Evolutionary conservation across 2,113 vertebrate genomes (phyloP), one percentile per base, ranked within the genome.

Genomic region (Stigmatopora argus): DNA sequence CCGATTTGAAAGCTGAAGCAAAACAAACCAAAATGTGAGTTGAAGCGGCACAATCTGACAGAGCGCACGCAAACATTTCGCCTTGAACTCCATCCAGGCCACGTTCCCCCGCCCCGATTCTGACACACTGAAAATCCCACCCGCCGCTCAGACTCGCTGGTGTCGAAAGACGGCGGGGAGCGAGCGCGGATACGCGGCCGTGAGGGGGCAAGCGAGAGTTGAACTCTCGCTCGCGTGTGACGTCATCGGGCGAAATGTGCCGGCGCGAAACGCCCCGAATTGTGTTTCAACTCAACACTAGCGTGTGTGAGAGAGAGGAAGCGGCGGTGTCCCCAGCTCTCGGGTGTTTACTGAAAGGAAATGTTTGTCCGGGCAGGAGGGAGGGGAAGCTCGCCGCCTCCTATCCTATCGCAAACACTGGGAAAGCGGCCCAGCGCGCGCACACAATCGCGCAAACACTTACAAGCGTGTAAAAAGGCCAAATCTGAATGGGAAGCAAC

Each of bases 331-430:
- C 80, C 78, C 82, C 73, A 75, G 77, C 65, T 83, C 78, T 78
- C 67, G 78, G 65, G 64, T 88, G 87, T 88, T 87, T 88, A 86
- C 88, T 81, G 80, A 74, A 83, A 89, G 89, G 89, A 92, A 89
- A 90, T 89, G 86, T 90, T 90, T 91, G 89, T 90, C 87, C 86
- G 83, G 78, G 81, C 72, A 79, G 85, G 83, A 82, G 83, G 85
- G 81, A 92, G 88, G 53, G 85, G 87, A 90, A 87, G 83, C 73
- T 70, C 65, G 67, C 67, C 78, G 26, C 26, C 26, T 31, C 26
- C 26, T 31, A 31, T 79, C 59, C 19, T 72, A 78, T 74, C 71
- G 70, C 86, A 83, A 75, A 81, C 79, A 77, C 78, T 62, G 67
- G 51, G 66, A 71, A 46, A 65, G 55, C 49, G 68, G 44, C 35